Evolutionary conservation across 2,797 vertebrate genomes (phyloP).

Genomic region (Crocodylus rhombifer): DNA sequence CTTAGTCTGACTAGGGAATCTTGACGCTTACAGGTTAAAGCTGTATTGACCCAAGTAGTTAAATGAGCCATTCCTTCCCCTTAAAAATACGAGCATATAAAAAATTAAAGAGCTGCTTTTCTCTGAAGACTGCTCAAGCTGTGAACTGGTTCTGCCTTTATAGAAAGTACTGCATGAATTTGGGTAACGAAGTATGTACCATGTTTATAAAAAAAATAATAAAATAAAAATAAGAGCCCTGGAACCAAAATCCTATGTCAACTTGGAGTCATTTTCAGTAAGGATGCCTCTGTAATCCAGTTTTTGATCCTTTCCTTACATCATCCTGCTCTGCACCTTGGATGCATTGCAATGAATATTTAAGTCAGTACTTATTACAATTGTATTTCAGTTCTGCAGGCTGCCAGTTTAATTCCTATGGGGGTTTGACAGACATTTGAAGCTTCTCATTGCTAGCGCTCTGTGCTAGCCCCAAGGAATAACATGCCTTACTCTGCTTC

Average conservation of each 20-base stretch:
- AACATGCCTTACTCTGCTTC: background rate
- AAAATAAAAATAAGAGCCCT: background rate
- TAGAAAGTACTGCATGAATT: background rate
- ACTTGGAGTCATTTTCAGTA: background rate
- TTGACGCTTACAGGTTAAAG: background rate
- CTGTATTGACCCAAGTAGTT: background rate
- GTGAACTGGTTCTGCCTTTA: rapidly evolving
- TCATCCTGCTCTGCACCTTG: background rate
- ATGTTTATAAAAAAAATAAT: background rate
- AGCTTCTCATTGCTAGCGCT: background rate
- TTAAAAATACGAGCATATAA: background rate
- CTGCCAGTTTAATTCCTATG: background rate
- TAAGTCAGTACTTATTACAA: background rate
- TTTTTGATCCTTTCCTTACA: background rate
- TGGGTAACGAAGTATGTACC: no score
- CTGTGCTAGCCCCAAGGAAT: background rate
- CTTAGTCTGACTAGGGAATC: background rate
- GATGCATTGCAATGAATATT: background rate
- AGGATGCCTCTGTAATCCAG: background rate
- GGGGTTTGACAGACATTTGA: background rate
- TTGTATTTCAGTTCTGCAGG: background rate
- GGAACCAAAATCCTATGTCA: background rate
- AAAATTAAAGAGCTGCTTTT: background rate
- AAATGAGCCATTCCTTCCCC: background rate
- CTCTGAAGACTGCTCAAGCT: rapidly evolving